Percentiles rank a stretch among this genome's conserved stretches.
Conservation (phyloP, 1,140 invertebrate genomes). For the Zaprionus lachaisei region DNA sequence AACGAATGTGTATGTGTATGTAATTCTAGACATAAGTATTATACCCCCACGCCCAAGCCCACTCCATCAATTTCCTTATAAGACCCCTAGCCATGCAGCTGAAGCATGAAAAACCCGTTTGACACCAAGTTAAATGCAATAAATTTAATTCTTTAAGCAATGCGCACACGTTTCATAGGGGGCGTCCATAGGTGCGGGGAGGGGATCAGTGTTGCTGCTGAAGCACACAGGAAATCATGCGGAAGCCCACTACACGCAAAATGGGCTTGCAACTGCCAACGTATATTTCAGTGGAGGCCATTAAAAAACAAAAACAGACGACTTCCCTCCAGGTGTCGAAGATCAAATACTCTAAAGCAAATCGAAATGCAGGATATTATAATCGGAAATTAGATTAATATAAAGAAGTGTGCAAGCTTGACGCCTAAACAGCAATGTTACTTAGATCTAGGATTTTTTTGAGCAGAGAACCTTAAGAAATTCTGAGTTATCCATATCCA, state of each 20-base stretch:
- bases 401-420: not conserved
- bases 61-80: slow-evolving; percentile 19
- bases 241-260: slow-evolving; percentile 67
- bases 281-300: slow-evolving; percentile 59
- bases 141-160: slow-evolving; percentile 53
- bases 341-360: not conserved
- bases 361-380: not conserved
- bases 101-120: slow-evolving; percentile 64
- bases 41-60: not conserved
- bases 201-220: slow-evolving; percentile 6
- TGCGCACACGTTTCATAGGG: not conserved
- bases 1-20: slow-evolving; percentile 48
- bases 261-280: slow-evolving; percentile 65
- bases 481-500: too few species aligned
- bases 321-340: not conserved
- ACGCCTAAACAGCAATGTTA: too few species aligned
- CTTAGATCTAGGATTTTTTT: too few species aligned
- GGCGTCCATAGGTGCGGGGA: too few species aligned
- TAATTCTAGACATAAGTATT: slow-evolving; percentile 49
- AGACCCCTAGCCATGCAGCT: slow-evolving; percentile 52
- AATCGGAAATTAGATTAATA: not conserved
- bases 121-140: slow-evolving; percentile 64
- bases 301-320: slow-evolving; percentile 11
- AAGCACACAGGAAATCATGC: slow-evolving; percentile 52
- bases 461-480: too few species aligned